A percentile compares a stretch with the other conserved stretches of the same genome.
Evolutionary conservation across 2,888 invertebrate genomes (phyloP).

Genomic region (Rhabditophanes sp.): DNA sequence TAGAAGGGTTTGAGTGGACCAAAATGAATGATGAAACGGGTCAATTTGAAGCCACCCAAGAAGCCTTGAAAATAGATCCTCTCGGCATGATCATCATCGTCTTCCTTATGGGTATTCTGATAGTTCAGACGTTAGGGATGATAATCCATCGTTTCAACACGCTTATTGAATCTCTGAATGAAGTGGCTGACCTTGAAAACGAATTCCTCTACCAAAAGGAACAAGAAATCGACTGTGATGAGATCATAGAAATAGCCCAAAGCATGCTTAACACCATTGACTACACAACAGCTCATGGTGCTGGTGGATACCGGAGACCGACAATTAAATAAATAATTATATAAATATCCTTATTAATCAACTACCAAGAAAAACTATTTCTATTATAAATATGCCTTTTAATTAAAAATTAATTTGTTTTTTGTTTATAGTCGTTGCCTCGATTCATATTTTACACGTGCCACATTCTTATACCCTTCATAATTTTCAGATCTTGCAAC

Average conservation of each 20-base stretch:
- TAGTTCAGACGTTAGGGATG: constrained; percentile 53
- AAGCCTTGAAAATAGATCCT: constrained; percentile 58
- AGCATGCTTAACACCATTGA: constrained; percentile 27
- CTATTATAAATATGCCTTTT: too few relatives aligned
- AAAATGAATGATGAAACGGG: constrained; percentile 40
- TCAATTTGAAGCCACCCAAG: constrained; percentile 27
- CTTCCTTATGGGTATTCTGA: constrained; percentile 35
- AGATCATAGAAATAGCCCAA: constrained; percentile 19
- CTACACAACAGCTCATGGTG: constrained; percentile 25
- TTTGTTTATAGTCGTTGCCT: too few relatives aligned
- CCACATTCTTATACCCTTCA: too few relatives aligned
- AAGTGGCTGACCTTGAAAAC: constrained; percentile 28
- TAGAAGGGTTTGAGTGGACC: constrained; percentile 33
- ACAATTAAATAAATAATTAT: too few relatives aligned
- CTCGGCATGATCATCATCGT: constrained; percentile 56
- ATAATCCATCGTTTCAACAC: constrained; percentile 95
- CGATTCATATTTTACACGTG: too few relatives aligned
- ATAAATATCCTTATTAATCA: too few relatives aligned
- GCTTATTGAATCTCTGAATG: constrained; percentile 48
- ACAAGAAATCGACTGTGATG: background rate
- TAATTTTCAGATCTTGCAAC: too few relatives aligned
- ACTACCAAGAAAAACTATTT: too few relatives aligned
- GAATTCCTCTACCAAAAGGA: constrained; percentile 4
- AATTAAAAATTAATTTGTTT: too few relatives aligned
- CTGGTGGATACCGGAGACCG: constrained; percentile 38